A percentile compares a stretch with the other conserved stretches of the same genome.
Evolutionary conservation across 1,140 invertebrate species (phyloP).

Genomic region (Agrilus planipennis): DNA sequence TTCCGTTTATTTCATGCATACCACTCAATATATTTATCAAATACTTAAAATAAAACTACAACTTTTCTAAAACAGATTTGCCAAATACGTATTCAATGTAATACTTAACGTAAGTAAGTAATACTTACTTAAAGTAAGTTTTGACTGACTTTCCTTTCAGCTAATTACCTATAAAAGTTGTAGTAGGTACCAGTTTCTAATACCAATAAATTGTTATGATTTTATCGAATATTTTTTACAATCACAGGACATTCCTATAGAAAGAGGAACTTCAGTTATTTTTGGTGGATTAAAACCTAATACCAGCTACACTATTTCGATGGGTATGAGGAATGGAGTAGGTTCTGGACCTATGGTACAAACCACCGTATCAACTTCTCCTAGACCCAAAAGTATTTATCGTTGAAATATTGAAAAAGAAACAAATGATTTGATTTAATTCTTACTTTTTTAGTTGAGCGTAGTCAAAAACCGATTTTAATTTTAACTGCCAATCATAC

Average conservation of each 20-base stretch:
- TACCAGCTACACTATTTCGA: conserved; percentile 62
- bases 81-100: no score
- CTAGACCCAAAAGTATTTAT: conserved; percentile 46
- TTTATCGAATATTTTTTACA: no score
- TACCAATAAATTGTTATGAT: no score
- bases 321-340: conserved; percentile 67
- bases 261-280: conserved; percentile 59
- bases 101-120: no score
- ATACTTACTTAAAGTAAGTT: no score
- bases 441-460: conserved; percentile 33
- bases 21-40: no score
- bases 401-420: background rate
- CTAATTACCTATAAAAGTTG: no score
- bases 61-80: no score
- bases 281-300: conserved; percentile 63
- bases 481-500: conserved; percentile 57
- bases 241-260: conserved; percentile 61
- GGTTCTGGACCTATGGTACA: conserved; percentile 63
- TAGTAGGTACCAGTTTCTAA: no score
- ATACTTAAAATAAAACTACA: no score
- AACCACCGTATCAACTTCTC: conserved; percentile 51
- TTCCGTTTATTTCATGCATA: no score
- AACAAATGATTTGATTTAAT: background rate
- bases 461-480: conserved; percentile 51
- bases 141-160: no score